Evolutionary conservation across 2,888 invertebrate genomes (phyloP).

Genomic region (Hydraecia micacea): DNA sequence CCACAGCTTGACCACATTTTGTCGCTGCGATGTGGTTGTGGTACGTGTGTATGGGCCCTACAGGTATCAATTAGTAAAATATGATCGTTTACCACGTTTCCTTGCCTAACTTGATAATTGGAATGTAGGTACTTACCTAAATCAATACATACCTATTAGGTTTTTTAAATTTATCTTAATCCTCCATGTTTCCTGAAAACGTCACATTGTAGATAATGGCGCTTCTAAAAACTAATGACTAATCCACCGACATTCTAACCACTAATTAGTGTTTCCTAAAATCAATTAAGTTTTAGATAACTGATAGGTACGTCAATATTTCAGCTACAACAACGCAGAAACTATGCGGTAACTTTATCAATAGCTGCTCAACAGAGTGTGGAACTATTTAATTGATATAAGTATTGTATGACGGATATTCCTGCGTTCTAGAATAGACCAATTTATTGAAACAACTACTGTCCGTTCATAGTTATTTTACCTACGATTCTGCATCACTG

Average conservation of each 20-base stretch:
- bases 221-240: constrained; percentile 6
- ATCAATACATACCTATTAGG: not conserved
- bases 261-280: not conserved
- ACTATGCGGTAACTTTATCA: constrained; percentile 4
- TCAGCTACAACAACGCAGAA: not conserved
- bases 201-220: not conserved
- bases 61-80: not conserved
- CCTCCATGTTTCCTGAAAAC: constrained; percentile 9
- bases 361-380: not conserved
- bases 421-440: not conserved
- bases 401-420: not conserved
- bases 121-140: not conserved
- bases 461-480: too few species aligned
- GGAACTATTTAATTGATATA: not conserved
- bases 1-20: too few species aligned
- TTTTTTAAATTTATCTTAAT: not conserved
- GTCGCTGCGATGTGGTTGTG: too few species aligned
- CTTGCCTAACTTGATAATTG: not conserved
- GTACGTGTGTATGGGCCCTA: too few species aligned
- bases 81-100: not conserved
- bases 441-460: not conserved
- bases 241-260: not conserved
- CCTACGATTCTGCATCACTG: not conserved
- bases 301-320: not conserved
- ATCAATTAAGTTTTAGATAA: constrained; percentile 3